Percentiles rank a stretch among this genome's conserved stretches.
Conservation (phyloP, 2,797 vertebrate genomes). For the Sebastes matsubarae region DNA sequence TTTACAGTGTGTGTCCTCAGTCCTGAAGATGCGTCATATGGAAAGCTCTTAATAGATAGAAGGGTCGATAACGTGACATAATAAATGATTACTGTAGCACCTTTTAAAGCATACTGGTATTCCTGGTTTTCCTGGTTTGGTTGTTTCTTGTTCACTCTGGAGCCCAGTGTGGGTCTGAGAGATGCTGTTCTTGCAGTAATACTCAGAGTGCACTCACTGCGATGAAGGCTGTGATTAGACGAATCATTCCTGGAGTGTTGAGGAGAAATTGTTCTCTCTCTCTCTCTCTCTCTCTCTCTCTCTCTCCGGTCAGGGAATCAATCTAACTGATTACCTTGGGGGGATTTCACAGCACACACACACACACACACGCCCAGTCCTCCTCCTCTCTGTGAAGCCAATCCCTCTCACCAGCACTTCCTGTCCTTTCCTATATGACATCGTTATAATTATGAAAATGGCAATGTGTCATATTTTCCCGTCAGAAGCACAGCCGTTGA, state of each 20-base stretch:
- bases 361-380: too few relatives aligned
- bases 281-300: too few relatives aligned
- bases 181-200: constrained; percentile 41
- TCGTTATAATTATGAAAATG: constrained; percentile 58
- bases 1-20: not conserved
- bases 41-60: not conserved
- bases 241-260: constrained; percentile 13
- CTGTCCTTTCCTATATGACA: constrained; percentile 29
- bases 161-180: not conserved
- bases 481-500: constrained; percentile 10
- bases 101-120: too few relatives aligned
- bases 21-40: not conserved
- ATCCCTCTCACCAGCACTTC: constrained; percentile 7
- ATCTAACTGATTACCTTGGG: constrained; percentile 65
- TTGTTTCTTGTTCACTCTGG: not conserved
- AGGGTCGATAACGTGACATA: too few relatives aligned
- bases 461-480: constrained; percentile 58
- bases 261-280: constrained; percentile 18
- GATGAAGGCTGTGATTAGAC: constrained; percentile 57
- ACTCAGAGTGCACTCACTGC: constrained; percentile 57
- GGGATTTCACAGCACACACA: not conserved
- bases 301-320: constrained; percentile 34
- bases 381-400: not conserved
- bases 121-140: too few relatives aligned
- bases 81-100: not conserved